Evolutionary conservation across 1,140 invertebrate species (phyloP), one percentile per base, ranked within the genome.

Genomic region (Carposina sasakii): DNA sequence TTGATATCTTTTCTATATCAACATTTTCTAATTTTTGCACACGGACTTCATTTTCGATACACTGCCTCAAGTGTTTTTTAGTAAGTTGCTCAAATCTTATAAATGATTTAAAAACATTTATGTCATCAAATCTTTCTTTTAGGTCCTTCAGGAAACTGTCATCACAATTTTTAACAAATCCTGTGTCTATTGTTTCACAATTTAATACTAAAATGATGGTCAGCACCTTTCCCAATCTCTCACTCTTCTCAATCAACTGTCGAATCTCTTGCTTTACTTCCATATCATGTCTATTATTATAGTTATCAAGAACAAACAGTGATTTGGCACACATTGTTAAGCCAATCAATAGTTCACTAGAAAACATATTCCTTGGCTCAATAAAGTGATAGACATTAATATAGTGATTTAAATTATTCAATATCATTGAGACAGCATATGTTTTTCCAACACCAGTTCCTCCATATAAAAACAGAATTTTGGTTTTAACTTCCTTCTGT

Each of bases 371-470:
- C 37, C 48, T 66, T 26, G 71, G 67, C 70, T 77, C 74, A 12
- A 67, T 76, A 36, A 74, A 76, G 37, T 81, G 71, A 59, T 78
- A 79, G n/a, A 75, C 45, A 65, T 81, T 85, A 12, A 65, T 59
- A 54, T 49, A 64, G 30, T 63, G 47, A 33, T 66, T 54, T 26
- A 70, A 22, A 28, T 58, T 62, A 30, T 75, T 57, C 37, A 81
- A 48, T 30, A 81, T 46, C 28, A 79, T 24, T 41, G 76, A 74
- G 5, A 65, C 45, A 26, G 69, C 52, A 44, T 63, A 76, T 44
- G 79, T 81, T 49, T 85, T 85, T 1, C 82, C 82, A 20, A 79
- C 75, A 43, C 82, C 82, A 36, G 79, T 83, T 9, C 76, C 67
- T 42, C 82, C 82, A 67, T 71, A 76, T 15, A 83, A 61, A 41